Evolutionary conservation across 2,888 invertebrate species (phyloP).

Genomic region (Drosophila mimetica): DNA sequence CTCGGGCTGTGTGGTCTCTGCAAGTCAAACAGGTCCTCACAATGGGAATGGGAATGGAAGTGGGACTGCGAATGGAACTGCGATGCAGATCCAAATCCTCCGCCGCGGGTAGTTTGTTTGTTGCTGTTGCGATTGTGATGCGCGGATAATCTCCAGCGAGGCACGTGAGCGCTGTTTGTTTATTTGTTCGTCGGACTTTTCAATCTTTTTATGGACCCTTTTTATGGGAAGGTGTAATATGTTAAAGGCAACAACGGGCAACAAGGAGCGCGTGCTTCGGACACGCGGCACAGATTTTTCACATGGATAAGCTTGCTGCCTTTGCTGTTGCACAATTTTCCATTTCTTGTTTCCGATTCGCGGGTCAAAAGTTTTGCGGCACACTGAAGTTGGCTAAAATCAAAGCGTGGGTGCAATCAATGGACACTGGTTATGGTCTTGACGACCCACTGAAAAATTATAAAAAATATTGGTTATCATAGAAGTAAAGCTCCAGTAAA

Average conservation of each 20-base stretch:
- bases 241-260: constrained; percentile 58
- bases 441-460: background rate
- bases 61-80: constrained; percentile 32
- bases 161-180: constrained; percentile 77
- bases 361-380: constrained; percentile 57
- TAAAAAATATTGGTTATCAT: no score
- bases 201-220: constrained; percentile 18
- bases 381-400: constrained; percentile 53
- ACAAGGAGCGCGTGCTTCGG: constrained; percentile 58
- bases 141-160: constrained; percentile 75
- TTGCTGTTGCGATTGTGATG: constrained; percentile 80
- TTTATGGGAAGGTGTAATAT: constrained; percentile 71
- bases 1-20: constrained; percentile 44
- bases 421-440: background rate
- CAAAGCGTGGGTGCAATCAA: background rate
- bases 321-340: constrained; percentile 40
- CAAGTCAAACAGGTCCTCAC: constrained; percentile 73
- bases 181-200: constrained; percentile 47
- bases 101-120: constrained; percentile 70
- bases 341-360: constrained; percentile 43
- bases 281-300: constrained; percentile 78
- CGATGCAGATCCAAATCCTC: constrained; percentile 19
- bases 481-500: no score
- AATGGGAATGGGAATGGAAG: constrained; percentile 37
- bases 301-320: constrained; percentile 72